Conservation (phyloP, 2,797 vertebrate species). For the Alectoris magna region DNA sequence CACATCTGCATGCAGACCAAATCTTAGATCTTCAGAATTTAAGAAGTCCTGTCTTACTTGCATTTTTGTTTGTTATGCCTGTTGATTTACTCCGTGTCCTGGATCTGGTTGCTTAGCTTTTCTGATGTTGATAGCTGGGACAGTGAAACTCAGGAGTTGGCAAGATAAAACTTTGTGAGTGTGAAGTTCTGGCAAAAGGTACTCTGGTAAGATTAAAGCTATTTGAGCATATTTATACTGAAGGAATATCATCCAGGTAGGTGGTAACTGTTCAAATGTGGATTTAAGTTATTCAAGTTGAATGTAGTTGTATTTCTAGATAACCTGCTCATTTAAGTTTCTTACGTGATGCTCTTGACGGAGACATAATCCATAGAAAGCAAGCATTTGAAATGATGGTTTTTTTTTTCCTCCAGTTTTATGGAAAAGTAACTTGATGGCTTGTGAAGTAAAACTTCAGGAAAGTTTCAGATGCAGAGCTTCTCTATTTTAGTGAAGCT, state of each 20-base stretch:
- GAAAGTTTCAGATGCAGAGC: neutral
- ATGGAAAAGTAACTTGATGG: neutral
- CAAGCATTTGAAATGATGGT: neutral
- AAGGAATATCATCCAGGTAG: neutral
- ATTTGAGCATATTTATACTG: neutral
- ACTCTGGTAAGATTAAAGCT: neutral
- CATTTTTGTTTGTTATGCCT: neutral
- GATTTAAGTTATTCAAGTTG: neutral
- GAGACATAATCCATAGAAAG: neutral
- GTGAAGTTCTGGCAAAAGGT: neutral
- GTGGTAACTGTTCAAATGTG: neutral
- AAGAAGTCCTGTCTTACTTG: neutral
- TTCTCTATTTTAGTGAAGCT: neutral
- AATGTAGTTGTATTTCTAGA: neutral
- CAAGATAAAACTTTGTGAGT: neutral
- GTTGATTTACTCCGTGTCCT: neutral
- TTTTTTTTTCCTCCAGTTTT: neutral
- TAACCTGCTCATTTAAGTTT: neutral
- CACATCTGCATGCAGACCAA: neutral
- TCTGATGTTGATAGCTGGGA: neutral
- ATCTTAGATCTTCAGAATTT: neutral
- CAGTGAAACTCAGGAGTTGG: neutral
- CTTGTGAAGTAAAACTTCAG: neutral
- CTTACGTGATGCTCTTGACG: neutral
- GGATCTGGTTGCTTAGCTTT: neutral